Evolutionary conservation across 1,140 invertebrate genomes (phyloP), one percentile per base, ranked within the genome.

Genomic region (Thaumatotibia leucotreta): DNA sequence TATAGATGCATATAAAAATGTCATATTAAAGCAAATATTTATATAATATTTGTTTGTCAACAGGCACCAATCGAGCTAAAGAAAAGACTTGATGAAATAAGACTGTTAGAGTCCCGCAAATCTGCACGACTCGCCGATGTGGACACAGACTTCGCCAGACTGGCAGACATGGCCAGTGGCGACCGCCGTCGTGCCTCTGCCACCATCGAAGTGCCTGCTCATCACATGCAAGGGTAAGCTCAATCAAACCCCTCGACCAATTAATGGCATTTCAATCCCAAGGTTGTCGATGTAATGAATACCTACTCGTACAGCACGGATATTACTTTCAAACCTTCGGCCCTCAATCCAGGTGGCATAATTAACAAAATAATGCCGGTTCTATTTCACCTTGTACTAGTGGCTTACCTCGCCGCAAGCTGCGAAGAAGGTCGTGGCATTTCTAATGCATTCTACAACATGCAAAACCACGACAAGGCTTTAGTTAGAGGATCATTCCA

Each of bases 91-190:
- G 98, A 99, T 75, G 98, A 99, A 83, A 95, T 99, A 68, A 95
- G 98, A 67, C 93, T 99, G 70, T 88, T 98, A 83, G 97, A 99
- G 91, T 98, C 97, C 67, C 93, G 98, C 66, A 99, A 99, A 92
- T 99, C 98, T 5, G 97, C 97, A 9, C 93, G 98, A 61, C 92
- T 99, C 64, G 97, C 97, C 67, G 97, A 99, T 90, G 95, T 96
- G 77, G 97, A 98, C 87, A 98, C 97, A 9, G 97, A 99, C 92
- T 99, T 99, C 88, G 97, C 97, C 61, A 94, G 95, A 84, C 94
- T 95, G 31, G 96, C 96, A 45, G 96, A 97, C 84, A 96, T 97
- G 95, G 95, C 94, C 31, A 54, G 50, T 27, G 94, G 94, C 33
- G 96, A 97, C 86, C 93, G 96, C 49, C 95, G 96, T 79, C 93